Evolutionary conservation across 2,888 invertebrate genomes (phyloP).

Genomic region (Cheilosia impressa): DNA sequence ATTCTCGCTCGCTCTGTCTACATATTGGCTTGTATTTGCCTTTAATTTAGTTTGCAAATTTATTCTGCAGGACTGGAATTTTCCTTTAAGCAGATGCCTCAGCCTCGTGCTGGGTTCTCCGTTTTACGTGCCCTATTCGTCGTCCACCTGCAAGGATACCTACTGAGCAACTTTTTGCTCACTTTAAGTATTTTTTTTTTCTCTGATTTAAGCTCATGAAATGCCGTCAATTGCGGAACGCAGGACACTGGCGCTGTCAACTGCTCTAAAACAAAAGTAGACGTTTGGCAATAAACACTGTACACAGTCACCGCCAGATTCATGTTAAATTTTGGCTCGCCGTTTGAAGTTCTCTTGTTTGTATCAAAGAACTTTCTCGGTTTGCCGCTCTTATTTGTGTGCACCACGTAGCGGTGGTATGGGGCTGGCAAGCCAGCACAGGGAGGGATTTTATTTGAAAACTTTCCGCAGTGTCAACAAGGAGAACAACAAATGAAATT

Average conservation of each 20-base stretch:
- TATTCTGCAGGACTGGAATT: slow-evolving; percentile 60
- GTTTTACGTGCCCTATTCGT: background rate
- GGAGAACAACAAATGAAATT: slow-evolving; percentile 72
- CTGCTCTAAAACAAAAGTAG: slow-evolving; percentile 17
- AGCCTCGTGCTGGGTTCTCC: slow-evolving; percentile 8
- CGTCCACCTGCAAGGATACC: slow-evolving; percentile 26
- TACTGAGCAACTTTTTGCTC: slow-evolving; percentile 25
- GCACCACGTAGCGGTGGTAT: background rate
- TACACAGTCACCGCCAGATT: slow-evolving; percentile 14
- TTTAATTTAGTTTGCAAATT: slow-evolving; percentile 74
- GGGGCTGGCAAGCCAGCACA: background rate
- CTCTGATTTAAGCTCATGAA: slow-evolving; percentile 10
- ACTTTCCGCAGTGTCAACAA: slow-evolving; percentile 69
- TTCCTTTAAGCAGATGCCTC: slow-evolving; percentile 35
- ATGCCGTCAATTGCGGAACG: slow-evolving; percentile 12
- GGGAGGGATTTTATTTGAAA: slow-evolving; percentile 69
- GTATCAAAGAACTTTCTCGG: slow-evolving; percentile 51
- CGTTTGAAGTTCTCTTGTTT: slow-evolving; percentile 33
- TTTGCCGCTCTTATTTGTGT: slow-evolving; percentile 40
- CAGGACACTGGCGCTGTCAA: slow-evolving; percentile 31
- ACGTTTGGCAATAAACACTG: background rate
- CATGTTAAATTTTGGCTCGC: slow-evolving; percentile 22
- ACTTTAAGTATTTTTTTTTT: slow-evolving; percentile 29
- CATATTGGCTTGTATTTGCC: slow-evolving; percentile 58
- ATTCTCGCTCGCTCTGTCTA: slow-evolving; percentile 1